These are phyloP conservation scores for Saccopteryx bilineata DNA, from an alignment of 2,113 vertebrate species.

Conservation along the genomic window DNA sequence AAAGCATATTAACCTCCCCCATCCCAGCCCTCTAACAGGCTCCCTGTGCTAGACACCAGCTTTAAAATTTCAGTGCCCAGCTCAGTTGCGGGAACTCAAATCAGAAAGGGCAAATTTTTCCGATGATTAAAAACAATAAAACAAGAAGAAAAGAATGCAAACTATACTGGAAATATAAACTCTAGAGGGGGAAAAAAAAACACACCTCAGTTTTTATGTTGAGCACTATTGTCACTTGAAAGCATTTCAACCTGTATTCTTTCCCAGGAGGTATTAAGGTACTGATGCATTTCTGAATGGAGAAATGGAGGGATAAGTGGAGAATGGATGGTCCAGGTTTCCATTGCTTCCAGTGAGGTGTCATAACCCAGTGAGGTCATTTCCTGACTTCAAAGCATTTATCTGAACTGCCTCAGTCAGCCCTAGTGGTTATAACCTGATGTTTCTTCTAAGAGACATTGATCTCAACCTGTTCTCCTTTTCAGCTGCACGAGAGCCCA, in stretches of 20 bases:
- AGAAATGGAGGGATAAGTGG: slow-evolving; percentile 52
- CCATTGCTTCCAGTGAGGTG: slow-evolving; percentile 69
- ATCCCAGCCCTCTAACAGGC: neutral
- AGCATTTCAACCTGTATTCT: slow-evolving; percentile 61
- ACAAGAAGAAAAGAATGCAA: neutral
- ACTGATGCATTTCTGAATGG: slow-evolving; percentile 50
- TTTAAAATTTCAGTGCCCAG: neutral
- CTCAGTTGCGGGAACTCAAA: neutral
- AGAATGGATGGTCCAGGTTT: slow-evolving; percentile 74
- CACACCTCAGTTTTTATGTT: slow-evolving; percentile 46
- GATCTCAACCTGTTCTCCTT: slow-evolving; percentile 87
- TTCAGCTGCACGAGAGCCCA: slow-evolving; percentile 88
- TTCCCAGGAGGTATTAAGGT: slow-evolving; percentile 63
- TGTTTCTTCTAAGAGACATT: slow-evolving; percentile 69
- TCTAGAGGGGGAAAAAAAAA: neutral
- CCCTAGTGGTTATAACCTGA: slow-evolving; percentile 62
- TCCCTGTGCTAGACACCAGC: neutral
- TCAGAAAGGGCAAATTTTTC: slow-evolving; percentile 54
- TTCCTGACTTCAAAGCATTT: slow-evolving; percentile 79
- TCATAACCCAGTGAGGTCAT: slow-evolving; percentile 80
- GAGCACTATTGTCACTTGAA: slow-evolving; percentile 49
- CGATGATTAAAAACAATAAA: neutral
- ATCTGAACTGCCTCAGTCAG: slow-evolving; percentile 79
- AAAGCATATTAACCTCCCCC: neutral
- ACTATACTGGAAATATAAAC: slow-evolving; percentile 3